These are phyloP conservation scores for Coleophora flavipennella DNA, from an alignment of 2,888 invertebrate species.

Conservation along the genomic window DNA sequence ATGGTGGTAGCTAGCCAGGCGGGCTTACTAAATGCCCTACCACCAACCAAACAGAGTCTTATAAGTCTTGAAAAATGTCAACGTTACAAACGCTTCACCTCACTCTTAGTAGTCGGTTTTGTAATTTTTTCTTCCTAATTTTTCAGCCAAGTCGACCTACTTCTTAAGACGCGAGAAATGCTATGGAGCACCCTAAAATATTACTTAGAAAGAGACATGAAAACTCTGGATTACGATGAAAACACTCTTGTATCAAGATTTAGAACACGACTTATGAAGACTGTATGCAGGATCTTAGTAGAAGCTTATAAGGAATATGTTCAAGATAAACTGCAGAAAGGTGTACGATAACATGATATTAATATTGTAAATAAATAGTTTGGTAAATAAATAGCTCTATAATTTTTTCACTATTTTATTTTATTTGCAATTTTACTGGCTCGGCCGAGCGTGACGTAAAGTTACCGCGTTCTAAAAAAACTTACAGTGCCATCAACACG, in stretches of 20 bases:
- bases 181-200: conserved; percentile 63
- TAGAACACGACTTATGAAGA: conserved; percentile 40
- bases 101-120: too few relatives aligned
- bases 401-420: neutral
- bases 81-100: too few relatives aligned
- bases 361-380: conserved; percentile 13
- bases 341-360: conserved; percentile 5
- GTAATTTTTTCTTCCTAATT: too few relatives aligned
- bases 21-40: too few relatives aligned
- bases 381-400: conserved; percentile 4
- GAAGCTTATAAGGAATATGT: conserved; percentile 34
- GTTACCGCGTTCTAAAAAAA: too few relatives aligned
- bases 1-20: too few relatives aligned
- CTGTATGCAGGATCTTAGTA: conserved; percentile 39
- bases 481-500: too few relatives aligned
- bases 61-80: too few relatives aligned
- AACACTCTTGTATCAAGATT: conserved; percentile 31
- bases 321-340: conserved; percentile 13
- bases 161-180: conserved; percentile 57
- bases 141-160: conserved; percentile 65
- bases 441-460: too few relatives aligned
- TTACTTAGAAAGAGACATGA: conserved; percentile 52
- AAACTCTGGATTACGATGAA: conserved; percentile 32
- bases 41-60: too few relatives aligned
- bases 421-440: too few relatives aligned